Evolutionary conservation across 2,797 vertebrate species (phyloP), one percentile per base, ranked within the genome.

Genomic region (Holocentrus rufus): DNA sequence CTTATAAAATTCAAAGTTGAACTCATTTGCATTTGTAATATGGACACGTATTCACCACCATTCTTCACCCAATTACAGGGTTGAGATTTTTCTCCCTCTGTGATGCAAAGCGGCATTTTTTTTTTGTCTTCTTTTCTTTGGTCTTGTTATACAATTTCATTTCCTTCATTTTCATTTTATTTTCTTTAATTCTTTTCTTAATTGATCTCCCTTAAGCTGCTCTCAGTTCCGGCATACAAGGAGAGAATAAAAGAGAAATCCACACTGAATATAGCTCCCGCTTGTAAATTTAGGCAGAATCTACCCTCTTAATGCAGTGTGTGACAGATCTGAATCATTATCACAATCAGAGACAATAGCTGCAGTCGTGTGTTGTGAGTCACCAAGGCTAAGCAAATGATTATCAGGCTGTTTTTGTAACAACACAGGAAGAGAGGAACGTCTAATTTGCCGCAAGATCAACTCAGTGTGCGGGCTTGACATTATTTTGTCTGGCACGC

Each of bases 401-500:
- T 75, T 42, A 66, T 55, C 57, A 50, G 53, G 23, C 4, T 31
- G 1, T 20, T 63, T 2, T 47, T 57, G 15, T 11, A 49, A 62
- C 8, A 34, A 56, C 56, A 57, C 8, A 42, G 15, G 17, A 7
- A 0, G 3, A 75, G 11, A 34, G 2, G 1, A 69, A 60, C 31
- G 42, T 34, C 44, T 8, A 54, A 66, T 74, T 61, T 74, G 53
- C 44, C 2, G 39, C 52, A 18, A 58, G 22, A 77, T 66, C 3
- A 62, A n/a, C 65, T 13, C 34, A n/a, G 36, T 3, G 52, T 23
- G n/a, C 23, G 0, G 20, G 65, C 17, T 47, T 75, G 58, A 82
- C 23, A 68, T 64, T 62, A 50, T 69, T 83, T 59, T 76, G 47
- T 82, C 47, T 69, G 3, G 5, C 27, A 69, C 36, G 34, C 54